Evolutionary conservation across 2,888 invertebrate genomes (phyloP), one percentile per base, ranked within the genome.

Genomic region (Ochropleura leucogaster): DNA sequence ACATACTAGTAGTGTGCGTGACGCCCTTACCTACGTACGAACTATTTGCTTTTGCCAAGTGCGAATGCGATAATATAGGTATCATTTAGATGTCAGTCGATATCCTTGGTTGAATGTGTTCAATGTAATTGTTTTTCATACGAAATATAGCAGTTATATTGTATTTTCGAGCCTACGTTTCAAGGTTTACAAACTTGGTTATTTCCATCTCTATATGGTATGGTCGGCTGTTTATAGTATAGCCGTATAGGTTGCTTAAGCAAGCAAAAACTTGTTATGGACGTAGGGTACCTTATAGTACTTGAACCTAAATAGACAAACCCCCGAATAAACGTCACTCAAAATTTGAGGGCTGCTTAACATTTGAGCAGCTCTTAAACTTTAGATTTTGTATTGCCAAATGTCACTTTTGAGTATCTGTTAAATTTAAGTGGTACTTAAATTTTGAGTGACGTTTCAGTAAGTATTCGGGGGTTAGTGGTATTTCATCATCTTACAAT

Each of bases 1-100:
- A 75, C 64, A 70, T 81, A 60, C 8, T 77, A 49, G 59, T 6
- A 4, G 42, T 71, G 57, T 66, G 68, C 76, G 76, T 84, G 85
- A 84, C 82, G 75, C 60, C 51, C 47, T 68, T 55, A n/a, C n/a
- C n/a, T n/a, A 44, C 42, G 16, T 30, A 46, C 55, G 49, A 42
- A 20, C 14, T 30, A 18, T 30, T 55, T 51, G 30, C 30, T 30
- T 7, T 62, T 20, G 57, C 59, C n/a, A 70, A 70, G 66, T 80
- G 68, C 40, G 30, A 70, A 63, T 65, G 53, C 66, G 40, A 63
- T 68, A 55, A 59, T 68, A 49, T 46, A 74, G 53, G 51, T 51
- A 14, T 30, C 1, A 68, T 60, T 84, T 47, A 65, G 64, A 68
- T 49, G 60, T 55, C 18, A 40, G 10, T 80, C 7, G 40, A 65